phyloP scores from a whole-genome alignment of 1,140 invertebrate genomes.

The Brevipalpus yothersi region DNA sequence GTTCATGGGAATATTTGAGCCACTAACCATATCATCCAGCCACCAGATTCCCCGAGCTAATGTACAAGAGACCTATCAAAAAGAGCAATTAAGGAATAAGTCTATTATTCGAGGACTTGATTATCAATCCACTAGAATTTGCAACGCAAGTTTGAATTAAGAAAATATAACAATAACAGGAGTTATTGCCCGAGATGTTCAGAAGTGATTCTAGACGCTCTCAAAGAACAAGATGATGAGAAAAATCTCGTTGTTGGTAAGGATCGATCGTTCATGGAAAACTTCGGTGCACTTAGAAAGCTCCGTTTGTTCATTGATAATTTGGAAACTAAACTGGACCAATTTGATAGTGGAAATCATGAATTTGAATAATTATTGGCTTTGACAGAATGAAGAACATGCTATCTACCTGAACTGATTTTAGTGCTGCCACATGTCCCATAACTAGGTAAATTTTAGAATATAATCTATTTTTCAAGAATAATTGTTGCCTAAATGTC shows the following conservation, averaged over 20 bases:
- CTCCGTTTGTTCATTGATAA: constrained; percentile 79
- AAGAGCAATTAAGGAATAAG: constrained; percentile 63
- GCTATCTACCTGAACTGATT: constrained; percentile 29
- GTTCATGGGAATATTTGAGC: constrained; percentile 62
- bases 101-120: constrained; percentile 70
- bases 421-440: constrained; percentile 17
- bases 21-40: constrained; percentile 78
- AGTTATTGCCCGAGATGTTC: constrained; percentile 81
- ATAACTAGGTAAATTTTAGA: background rate
- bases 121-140: constrained; percentile 70
- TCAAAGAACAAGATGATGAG: constrained; percentile 66
- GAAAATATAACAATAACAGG: constrained; percentile 31
- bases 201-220: constrained; percentile 77
- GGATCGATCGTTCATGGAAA: constrained; percentile 87
- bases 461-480: background rate
- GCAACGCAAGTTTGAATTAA: constrained; percentile 54
- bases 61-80: constrained; percentile 63
- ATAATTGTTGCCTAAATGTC: background rate
- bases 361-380: constrained; percentile 41
- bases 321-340: constrained; percentile 66
- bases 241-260: constrained; percentile 89
- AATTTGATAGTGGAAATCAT: constrained; percentile 56
- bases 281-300: constrained; percentile 84
- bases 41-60: constrained; percentile 80
- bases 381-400: constrained; percentile 47